Evolutionary conservation across 1,140 invertebrate genomes (phyloP).

Genomic region (Trichomalopsis sarcophagae): DNA sequence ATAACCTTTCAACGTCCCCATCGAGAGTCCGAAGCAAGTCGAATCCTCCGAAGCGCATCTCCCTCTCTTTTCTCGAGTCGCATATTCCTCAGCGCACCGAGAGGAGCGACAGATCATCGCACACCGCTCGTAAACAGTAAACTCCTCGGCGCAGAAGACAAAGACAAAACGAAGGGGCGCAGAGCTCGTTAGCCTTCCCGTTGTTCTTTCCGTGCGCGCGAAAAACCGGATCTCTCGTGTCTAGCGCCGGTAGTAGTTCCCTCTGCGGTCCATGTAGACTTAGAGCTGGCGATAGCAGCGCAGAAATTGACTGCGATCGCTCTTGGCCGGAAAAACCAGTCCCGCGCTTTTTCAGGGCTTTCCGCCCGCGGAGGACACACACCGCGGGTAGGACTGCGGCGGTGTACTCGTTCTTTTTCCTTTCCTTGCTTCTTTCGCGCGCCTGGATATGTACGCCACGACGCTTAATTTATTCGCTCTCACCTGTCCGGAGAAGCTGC

Average conservation of each 20-base stretch:
- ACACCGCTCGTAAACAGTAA: too few species aligned
- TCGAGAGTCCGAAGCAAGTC: too few species aligned
- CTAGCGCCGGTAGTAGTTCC: too few species aligned
- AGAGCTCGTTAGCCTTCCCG: background rate
- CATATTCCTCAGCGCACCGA: too few species aligned
- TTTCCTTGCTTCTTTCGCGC: background rate
- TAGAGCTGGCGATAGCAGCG: too few species aligned
- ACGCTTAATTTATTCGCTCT: background rate
- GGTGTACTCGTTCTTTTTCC: background rate
- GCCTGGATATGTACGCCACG: background rate
- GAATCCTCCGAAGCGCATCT: too few species aligned
- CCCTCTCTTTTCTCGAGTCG: too few species aligned
- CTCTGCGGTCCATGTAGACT: too few species aligned
- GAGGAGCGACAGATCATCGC: too few species aligned
- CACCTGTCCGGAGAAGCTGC: background rate
- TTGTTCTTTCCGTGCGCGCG: background rate
- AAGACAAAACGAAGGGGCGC: background rate
- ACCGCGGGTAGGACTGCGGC: background rate
- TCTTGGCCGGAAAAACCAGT: slow-evolving; percentile 6
- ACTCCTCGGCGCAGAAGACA: background rate
- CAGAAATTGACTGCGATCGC: too few species aligned
- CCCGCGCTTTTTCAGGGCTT: slow-evolving; percentile 23
- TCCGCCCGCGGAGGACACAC: background rate
- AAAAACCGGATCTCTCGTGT: slow-evolving; percentile 9
- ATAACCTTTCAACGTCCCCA: too few species aligned